Base-by-base conservation (phyloP, 2,113 vertebrate species). In the Pungitius pungitius region DNA sequence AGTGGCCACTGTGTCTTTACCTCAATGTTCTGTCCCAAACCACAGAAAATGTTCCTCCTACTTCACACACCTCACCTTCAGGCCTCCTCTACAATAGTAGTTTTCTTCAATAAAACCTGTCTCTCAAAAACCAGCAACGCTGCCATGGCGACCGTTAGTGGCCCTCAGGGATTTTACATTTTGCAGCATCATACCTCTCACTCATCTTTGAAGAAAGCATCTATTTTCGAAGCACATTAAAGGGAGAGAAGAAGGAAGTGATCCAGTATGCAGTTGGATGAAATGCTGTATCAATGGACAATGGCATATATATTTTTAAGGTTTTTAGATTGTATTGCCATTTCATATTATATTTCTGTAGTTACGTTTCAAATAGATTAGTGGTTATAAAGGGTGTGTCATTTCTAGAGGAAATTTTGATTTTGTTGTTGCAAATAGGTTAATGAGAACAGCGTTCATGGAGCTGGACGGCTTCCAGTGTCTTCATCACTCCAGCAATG, bases 141-240 rank as follows among this genome's bases (percentile, higher is more conserved):
- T 69, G 56, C 49, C 42, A 42, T 65, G 26, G 58, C 49, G 62
- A 77, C 54, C 35, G 52, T 49, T 64, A 56, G 69, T 22, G 56
- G 45, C 63, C 45, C 40, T 65, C 45, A 56, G 66, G 42, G 43
- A 73, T 59, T 78, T 77, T 33, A 65, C 33, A 71, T 83, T 80
- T 75, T 80, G 84, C 86, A 80, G 64, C 73, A 83, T 90, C 86
- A 87, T 78, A 55, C 67, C 75, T 85, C 77, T 47, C 54, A 61
- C 60, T 63, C 8, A 20, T 60, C 54, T 58, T 26, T 63, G 14
- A 27, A 40, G 12, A 39, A 69, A 61, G 56, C 55, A n/a, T 60
- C 68, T 84, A 78, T 85, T 78, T 86, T 73, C 81, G 68, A 52
- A 71, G 26, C 78, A 78, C 27, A 57, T 61, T 69, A 49, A 70